phyloP scores from a whole-genome alignment of 2,888 invertebrate genomes.

The Oxycera nigricornis region DNA sequence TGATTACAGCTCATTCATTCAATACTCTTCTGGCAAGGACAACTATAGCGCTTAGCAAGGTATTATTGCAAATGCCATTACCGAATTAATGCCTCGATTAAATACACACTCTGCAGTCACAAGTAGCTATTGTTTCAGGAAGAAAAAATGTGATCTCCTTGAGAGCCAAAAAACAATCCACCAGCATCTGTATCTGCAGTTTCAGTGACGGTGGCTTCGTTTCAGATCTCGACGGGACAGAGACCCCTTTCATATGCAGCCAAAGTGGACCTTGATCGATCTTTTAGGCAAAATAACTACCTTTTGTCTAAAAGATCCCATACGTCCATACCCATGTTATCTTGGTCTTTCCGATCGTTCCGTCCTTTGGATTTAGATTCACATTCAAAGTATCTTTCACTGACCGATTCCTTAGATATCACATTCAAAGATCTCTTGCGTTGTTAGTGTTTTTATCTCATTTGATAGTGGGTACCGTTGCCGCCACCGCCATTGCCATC shows the following conservation, averaged over 20 bases:
- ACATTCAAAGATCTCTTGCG: constrained; percentile 36
- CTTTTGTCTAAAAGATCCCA: constrained; percentile 33
- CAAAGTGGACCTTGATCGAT: constrained; percentile 33
- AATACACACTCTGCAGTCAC: background rate
- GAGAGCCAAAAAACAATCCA: constrained; percentile 38
- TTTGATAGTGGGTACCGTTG: constrained; percentile 26
- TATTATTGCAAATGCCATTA: constrained; percentile 19
- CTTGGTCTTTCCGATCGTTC: constrained; percentile 15
- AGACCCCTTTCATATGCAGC: background rate
- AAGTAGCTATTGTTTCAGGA: constrained; percentile 19
- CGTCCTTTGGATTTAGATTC: constrained; percentile 1
- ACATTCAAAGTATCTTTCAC: constrained; percentile 36
- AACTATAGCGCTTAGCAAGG: background rate
- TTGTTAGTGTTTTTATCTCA: constrained; percentile 35
- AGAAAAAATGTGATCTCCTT: constrained; percentile 30
- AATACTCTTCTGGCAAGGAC: background rate
- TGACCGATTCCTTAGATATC: constrained; percentile 39
- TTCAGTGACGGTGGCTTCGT: constrained; percentile 2
- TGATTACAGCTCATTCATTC: constrained; percentile 13
- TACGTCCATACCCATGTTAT: constrained; percentile 23
- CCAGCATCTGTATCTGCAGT: background rate
- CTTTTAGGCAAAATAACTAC: constrained; percentile 37
- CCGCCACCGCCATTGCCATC: constrained; percentile 7
- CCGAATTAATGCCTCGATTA: background rate
- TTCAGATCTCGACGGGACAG: background rate